These are phyloP conservation scores for Ivindomyrus marchei DNA, from an alignment of 2,113 vertebrate genomes.

Conservation along the genomic window DNA sequence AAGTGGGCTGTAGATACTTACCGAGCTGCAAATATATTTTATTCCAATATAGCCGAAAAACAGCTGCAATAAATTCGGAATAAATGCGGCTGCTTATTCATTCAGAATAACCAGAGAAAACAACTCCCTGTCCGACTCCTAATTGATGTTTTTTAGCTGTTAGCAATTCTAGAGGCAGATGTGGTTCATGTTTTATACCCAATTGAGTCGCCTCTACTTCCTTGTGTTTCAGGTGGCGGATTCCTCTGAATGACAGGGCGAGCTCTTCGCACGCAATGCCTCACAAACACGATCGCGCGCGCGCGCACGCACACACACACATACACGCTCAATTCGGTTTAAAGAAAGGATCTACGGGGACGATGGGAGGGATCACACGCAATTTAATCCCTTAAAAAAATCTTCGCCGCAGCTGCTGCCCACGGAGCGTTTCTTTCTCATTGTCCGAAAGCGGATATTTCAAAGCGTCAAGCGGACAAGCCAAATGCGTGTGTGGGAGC, in stretches of 20 bases:
- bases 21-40: slow-evolving; percentile 40
- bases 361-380: slow-evolving; percentile 36
- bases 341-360: slow-evolving; percentile 8
- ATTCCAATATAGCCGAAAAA: slow-evolving; percentile 54
- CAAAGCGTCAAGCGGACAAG: not conserved
- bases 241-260: slow-evolving; percentile 73
- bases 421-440: not conserved
- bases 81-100: slow-evolving; percentile 9
- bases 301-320: not conserved
- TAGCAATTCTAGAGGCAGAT: slow-evolving; percentile 57
- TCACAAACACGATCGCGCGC: slow-evolving; percentile 46
- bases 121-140: slow-evolving; percentile 37
- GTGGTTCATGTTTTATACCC: slow-evolving; percentile 69
- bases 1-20: slow-evolving; percentile 38
- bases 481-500: not conserved
- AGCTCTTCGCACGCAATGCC: slow-evolving; percentile 75
- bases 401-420: not conserved
- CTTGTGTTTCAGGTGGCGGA: slow-evolving; percentile 73
- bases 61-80: slow-evolving; percentile 47
- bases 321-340: slow-evolving; percentile 5
- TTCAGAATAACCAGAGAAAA: slow-evolving; percentile 28
- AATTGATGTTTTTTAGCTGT: slow-evolving; percentile 58
- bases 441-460: not conserved
- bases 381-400: slow-evolving; percentile 24
- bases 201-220: slow-evolving; percentile 66